Evolutionary conservation across 30 jellyfish, hydroid and myxozoan genomes (phyloP).

Genomic region (Turritopsis rubra): DNA sequence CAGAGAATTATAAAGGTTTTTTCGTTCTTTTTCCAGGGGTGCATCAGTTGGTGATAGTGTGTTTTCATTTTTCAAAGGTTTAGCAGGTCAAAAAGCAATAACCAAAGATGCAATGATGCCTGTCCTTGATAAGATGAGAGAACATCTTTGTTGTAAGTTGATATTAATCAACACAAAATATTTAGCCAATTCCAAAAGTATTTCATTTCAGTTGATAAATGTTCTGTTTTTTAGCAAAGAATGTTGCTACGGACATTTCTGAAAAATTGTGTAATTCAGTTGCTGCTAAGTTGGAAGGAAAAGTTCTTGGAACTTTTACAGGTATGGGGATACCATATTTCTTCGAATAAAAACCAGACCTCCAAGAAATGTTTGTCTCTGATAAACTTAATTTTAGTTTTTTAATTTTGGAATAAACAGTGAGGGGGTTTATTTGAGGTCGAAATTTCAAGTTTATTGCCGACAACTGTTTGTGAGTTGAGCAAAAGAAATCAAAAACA

Average conservation of each 20-base stretch:
- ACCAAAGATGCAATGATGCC: slow-evolving; percentile 90
- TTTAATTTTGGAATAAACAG: too few species aligned
- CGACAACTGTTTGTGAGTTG: too few species aligned
- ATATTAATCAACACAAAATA: neutral
- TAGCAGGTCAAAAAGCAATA: slow-evolving; percentile 96
- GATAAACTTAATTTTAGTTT: too few species aligned
- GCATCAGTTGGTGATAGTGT: slow-evolving; percentile 78
- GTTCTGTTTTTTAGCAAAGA: slow-evolving; percentile 60
- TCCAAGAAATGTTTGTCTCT: too few species aligned
- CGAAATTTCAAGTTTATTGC: too few species aligned
- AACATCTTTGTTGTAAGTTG: slow-evolving; percentile 83
- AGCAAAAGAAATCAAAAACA: too few species aligned
- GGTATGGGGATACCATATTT: slow-evolving; percentile 41
- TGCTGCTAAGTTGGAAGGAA: slow-evolving; percentile 82
- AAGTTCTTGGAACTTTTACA: slow-evolving; percentile 91
- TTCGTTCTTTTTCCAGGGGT: too few species aligned
- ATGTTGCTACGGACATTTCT: slow-evolving; percentile 97
- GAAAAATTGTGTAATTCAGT: slow-evolving; percentile 94
- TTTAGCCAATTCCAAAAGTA: neutral
- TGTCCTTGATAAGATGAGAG: slow-evolving; percentile 94
- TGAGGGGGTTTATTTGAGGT: too few species aligned
- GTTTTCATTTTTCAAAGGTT: slow-evolving; percentile 91
- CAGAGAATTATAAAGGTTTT: too few species aligned
- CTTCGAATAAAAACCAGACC: too few species aligned
- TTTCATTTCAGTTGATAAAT: neutral